Percentiles rank a stretch among this genome's conserved stretches.
phyloP scores from a whole-genome alignment of 2,113 vertebrate genomes.

The Entelurus aequoreus region DNA sequence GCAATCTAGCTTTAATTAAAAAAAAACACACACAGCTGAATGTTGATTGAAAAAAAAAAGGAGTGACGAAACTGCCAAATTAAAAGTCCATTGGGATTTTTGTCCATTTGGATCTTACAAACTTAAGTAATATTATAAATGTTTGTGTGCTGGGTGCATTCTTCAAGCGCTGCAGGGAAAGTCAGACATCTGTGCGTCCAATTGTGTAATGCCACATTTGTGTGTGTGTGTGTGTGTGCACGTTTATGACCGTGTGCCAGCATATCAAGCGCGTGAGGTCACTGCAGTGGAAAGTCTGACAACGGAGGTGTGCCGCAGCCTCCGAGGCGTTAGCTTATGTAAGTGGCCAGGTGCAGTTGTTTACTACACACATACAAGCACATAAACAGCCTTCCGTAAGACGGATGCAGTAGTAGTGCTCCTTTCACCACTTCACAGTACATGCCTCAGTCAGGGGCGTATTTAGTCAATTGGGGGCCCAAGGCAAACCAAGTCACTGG shows the following conservation, averaged over 20 bases:
- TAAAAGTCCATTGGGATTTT: slow-evolving; percentile 3
- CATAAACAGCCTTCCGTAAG: not conserved
- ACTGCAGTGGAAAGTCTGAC: slow-evolving; percentile 49
- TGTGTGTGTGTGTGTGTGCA: slow-evolving; percentile 12
- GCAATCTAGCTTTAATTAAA: slow-evolving; percentile 20
- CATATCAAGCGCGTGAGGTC: slow-evolving; percentile 46
- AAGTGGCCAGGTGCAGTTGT: slow-evolving; percentile 57
- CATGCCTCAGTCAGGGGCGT: too few species aligned
- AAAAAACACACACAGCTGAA: slow-evolving; percentile 8
- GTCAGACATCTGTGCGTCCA: not conserved
- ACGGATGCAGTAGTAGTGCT: too few species aligned
- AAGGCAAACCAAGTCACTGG: too few species aligned
- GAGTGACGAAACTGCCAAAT: not conserved
- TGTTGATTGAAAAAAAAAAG: slow-evolving; percentile 18
- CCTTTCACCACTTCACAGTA: too few species aligned
- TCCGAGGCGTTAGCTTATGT: slow-evolving; percentile 35
- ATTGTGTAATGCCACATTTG: not conserved
- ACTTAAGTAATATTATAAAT: not conserved
- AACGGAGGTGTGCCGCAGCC: slow-evolving; percentile 33
- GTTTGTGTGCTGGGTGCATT: not conserved
- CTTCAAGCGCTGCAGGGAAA: not conserved
- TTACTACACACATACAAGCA: slow-evolving; percentile 6
- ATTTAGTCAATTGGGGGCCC: too few species aligned
- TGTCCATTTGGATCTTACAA: not conserved
- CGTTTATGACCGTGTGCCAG: slow-evolving; percentile 13